Evolutionary conservation across 2,113 vertebrate genomes (phyloP).

Genomic region (Rissa tridactyla): DNA sequence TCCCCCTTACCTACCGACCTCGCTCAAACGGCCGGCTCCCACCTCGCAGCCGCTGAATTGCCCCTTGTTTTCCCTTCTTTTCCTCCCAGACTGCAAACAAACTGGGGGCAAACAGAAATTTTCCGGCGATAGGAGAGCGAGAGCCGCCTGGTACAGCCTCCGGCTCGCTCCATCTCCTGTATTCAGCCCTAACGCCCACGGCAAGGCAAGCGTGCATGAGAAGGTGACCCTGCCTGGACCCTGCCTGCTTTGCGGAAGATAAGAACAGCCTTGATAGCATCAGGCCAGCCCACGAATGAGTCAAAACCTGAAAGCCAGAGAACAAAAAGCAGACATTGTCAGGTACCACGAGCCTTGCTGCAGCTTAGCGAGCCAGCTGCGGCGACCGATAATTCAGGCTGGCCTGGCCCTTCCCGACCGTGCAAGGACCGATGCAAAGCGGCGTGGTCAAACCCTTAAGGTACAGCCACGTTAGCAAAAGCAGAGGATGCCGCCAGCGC

Average conservation of each 20-base stretch:
- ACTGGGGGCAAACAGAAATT: background rate
- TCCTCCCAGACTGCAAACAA: background rate
- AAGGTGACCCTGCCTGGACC: conserved; percentile 3
- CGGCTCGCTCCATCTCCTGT: accelerated
- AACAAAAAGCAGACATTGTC: background rate
- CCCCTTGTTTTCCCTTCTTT: background rate
- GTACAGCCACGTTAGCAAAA: background rate
- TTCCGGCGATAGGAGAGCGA: accelerated
- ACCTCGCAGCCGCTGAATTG: background rate
- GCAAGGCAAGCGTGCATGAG: background rate
- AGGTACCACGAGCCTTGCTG: background rate
- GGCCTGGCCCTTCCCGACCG: background rate
- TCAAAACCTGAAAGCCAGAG: background rate
- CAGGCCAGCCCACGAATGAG: background rate
- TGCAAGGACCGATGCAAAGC: accelerated
- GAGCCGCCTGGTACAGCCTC: background rate
- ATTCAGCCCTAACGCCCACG: background rate
- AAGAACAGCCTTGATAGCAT: background rate
- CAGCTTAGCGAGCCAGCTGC: background rate
- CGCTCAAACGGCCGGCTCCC: background rate
- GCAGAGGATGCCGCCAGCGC: background rate
- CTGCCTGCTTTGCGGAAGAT: background rate
- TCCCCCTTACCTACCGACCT: background rate
- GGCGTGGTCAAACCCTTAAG: no score
- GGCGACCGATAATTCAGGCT: accelerated